Conservation (phyloP, 2,113 vertebrate genomes). For the Myiopsitta monachus region DNA sequence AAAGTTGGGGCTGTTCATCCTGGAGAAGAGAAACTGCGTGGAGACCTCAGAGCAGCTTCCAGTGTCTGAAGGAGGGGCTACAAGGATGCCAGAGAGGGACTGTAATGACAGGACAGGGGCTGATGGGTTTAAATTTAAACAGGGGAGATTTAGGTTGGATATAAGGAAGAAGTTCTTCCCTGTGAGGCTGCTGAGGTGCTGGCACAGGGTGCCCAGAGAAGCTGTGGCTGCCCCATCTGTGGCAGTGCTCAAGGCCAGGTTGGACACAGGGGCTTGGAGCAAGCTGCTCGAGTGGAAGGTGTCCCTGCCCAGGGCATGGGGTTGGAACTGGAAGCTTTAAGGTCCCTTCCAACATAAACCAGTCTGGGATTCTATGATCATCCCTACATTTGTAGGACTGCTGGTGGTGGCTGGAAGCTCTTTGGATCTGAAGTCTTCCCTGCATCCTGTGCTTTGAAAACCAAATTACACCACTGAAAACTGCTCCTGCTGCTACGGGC, state of each 20-base stretch:
- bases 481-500: neutral
- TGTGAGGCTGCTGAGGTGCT: neutral
- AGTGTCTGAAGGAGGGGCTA: neutral
- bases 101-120: neutral
- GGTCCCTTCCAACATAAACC: neutral
- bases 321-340: neutral
- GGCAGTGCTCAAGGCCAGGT: neutral
- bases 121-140: neutral
- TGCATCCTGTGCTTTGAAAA: neutral
- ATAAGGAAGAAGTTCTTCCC: rapidly evolving
- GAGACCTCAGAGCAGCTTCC: neutral
- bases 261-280: neutral
- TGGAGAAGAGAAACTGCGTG: neutral
- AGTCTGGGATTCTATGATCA: neutral
- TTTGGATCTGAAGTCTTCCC: neutral
- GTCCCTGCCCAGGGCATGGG: neutral
- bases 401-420: neutral
- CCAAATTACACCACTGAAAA: neutral
- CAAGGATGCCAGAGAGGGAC: neutral
- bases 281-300: neutral
- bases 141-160: neutral
- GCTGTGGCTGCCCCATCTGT: neutral
- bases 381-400: neutral
- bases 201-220: neutral
- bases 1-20: neutral